These are phyloP conservation scores for Resseliella maxima DNA, from an alignment of 2,888 invertebrate genomes.

Conservation along the genomic window DNA sequence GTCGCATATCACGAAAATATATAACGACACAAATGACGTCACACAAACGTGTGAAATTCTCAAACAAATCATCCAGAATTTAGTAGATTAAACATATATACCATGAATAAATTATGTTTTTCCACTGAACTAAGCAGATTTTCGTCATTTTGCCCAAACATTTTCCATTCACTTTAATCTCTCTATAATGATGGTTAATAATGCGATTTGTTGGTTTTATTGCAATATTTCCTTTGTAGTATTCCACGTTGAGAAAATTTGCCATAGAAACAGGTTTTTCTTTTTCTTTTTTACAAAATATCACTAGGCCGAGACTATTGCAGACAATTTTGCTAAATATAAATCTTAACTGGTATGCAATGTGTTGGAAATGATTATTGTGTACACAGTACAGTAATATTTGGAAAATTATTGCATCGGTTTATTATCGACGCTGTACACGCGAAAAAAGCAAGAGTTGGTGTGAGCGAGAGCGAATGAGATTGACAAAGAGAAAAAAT, in stretches of 20 bases:
- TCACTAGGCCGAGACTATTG: background rate
- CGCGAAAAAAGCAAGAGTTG: too few relatives aligned
- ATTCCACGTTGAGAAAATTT: background rate
- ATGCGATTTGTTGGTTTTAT: background rate
- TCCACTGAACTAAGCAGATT: too few relatives aligned
- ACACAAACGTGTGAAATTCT: too few relatives aligned
- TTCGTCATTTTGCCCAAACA: background rate
- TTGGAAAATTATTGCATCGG: background rate
- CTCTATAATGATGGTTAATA: background rate
- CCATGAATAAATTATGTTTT: too few relatives aligned
- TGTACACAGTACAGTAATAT: background rate
- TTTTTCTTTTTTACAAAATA: background rate
- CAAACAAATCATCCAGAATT: background rate
- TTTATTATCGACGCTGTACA: too few relatives aligned
- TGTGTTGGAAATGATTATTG: conserved; percentile 38
- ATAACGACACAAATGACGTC: background rate
- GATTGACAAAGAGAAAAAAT: too few relatives aligned
- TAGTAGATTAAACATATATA: too few relatives aligned
- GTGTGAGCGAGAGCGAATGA: too few relatives aligned
- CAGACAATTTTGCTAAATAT: conserved; percentile 18
- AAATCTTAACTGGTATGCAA: background rate
- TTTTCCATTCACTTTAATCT: conserved; percentile 4
- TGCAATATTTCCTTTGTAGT: background rate
- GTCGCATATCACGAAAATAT: background rate
- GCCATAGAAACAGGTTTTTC: too few relatives aligned